Evolutionary conservation across 2,113 vertebrate genomes (phyloP), one percentile per base, ranked within the genome.

Genomic region (Malaclemys terrapin): DNA sequence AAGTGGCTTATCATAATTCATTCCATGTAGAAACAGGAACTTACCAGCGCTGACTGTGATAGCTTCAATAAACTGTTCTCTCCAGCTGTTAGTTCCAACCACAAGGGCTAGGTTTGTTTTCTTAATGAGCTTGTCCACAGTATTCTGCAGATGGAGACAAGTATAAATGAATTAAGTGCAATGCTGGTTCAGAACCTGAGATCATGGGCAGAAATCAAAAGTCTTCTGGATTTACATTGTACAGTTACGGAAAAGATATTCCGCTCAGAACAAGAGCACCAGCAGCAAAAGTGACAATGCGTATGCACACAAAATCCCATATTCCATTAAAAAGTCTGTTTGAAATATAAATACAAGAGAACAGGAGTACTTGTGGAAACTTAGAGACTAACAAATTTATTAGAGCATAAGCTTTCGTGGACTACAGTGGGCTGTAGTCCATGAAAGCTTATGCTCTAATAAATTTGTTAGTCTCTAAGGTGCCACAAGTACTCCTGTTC

Each of bases 41-140:
- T 99, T 98, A 99, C 99, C 99, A 27, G 99, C 99, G 4, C 99
- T 99, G 97, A 99, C 99, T 2, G 99, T 99, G 96, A 99, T 99
- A 6, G 99, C 99, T 92, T 99, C 99, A 29, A 99, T 98, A 88
- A 99, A 99, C 97, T 99, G 99, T 90, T 99, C 99, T 93, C 99
- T 99, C 99, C 99, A 99, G 98, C 98, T 99, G 98, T 99, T 99
- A 0, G 99, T 99, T 86, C 99, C 99, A 27, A 99, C 99, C 97
- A 99, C 98, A 53, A 99, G 98, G 72, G 99, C 99, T 96, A 99
- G 98, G 98, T 99, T 99, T 2, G 99, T 99, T 98, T 99, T 99
- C 98, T 99, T 99, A 87, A 99, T 99, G 91, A 99, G 99, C 97
- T 99, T 99, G 96, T 99, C 99, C 96, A 99, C 99, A 0, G 99